Conservation (phyloP, 2,888 invertebrate genomes). For the Drosophila helvetica region DNA sequence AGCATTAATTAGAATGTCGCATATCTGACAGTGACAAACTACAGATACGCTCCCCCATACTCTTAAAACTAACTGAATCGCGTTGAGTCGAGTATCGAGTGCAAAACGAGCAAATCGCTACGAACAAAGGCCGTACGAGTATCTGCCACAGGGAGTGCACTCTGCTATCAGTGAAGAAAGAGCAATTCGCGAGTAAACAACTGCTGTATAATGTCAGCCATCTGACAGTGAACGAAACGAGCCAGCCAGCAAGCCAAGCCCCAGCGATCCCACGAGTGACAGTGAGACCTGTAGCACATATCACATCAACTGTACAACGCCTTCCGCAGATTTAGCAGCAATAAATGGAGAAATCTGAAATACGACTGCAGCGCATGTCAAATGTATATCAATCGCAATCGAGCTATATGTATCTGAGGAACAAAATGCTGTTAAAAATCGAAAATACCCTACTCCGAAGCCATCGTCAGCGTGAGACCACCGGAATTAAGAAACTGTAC, state of each 20-base stretch:
- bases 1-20: constrained; percentile 63
- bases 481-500: constrained; percentile 93
- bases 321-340: constrained; percentile 48
- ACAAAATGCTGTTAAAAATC: constrained; percentile 89
- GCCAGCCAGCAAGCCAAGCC: constrained; percentile 21
- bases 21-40: constrained; percentile 62
- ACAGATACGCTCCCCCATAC: constrained; percentile 25
- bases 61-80: constrained; percentile 11
- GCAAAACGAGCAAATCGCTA: background rate
- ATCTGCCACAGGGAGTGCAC: constrained; percentile 7
- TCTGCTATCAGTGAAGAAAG: constrained; percentile 26
- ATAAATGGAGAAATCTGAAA: constrained; percentile 83
- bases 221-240: constrained; percentile 68
- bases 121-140: background rate
- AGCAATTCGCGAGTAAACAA: constrained; percentile 37
- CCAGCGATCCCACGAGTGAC: constrained; percentile 1
- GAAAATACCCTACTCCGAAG: constrained; percentile 91
- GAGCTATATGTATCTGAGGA: constrained; percentile 83
- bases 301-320: constrained; percentile 25
- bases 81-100: background rate
- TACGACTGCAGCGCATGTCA: constrained; percentile 76
- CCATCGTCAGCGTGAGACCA: constrained; percentile 92
- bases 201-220: constrained; percentile 59
- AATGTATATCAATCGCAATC: constrained; percentile 82
- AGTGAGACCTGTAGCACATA: constrained; percentile 20